These are phyloP conservation scores for Hydraecia micacea DNA, from an alignment of 2,888 invertebrate species.

Conservation along the genomic window DNA sequence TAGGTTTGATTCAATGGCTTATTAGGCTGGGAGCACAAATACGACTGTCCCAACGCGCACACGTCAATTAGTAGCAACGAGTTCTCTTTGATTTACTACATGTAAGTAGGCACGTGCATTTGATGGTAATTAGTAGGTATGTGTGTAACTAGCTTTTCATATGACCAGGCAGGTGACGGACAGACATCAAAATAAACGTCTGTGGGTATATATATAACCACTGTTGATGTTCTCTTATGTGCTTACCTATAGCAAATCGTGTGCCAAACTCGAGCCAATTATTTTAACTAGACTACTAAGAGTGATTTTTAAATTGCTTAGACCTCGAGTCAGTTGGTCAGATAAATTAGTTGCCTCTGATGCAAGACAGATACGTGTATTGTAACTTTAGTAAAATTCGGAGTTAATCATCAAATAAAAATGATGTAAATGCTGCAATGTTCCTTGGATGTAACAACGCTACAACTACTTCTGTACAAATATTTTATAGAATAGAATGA, in stretches of 20 bases:
- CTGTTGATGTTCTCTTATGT: too few relatives aligned
- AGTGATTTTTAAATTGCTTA: background rate
- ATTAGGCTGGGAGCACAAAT: constrained; percentile 45
- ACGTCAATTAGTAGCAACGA: constrained; percentile 59
- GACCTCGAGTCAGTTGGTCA: background rate
- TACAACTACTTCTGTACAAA: background rate
- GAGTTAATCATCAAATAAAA: background rate
- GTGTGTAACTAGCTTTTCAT: constrained; percentile 27
- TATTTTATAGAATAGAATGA: background rate
- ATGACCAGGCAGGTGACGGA: background rate
- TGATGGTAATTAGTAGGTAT: constrained; percentile 46
- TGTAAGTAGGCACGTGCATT: constrained; percentile 13
- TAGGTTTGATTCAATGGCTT: constrained; percentile 56
- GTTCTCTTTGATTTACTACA: constrained; percentile 46
- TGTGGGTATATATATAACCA: background rate
- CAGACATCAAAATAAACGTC: constrained; percentile 2
- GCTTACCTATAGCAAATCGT: background rate
- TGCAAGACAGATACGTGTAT: background rate
- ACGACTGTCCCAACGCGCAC: constrained; percentile 54
- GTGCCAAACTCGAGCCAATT: background rate
- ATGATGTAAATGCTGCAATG: background rate
- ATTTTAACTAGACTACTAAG: background rate
- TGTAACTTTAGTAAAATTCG: background rate
- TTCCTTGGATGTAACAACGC: background rate
- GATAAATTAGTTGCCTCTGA: background rate